A percentile compares a stretch with the other conserved stretches of the same genome.
Evolutionary conservation across 2,888 invertebrate genomes (phyloP).

Genomic region (Epicampocera succincta): DNA sequence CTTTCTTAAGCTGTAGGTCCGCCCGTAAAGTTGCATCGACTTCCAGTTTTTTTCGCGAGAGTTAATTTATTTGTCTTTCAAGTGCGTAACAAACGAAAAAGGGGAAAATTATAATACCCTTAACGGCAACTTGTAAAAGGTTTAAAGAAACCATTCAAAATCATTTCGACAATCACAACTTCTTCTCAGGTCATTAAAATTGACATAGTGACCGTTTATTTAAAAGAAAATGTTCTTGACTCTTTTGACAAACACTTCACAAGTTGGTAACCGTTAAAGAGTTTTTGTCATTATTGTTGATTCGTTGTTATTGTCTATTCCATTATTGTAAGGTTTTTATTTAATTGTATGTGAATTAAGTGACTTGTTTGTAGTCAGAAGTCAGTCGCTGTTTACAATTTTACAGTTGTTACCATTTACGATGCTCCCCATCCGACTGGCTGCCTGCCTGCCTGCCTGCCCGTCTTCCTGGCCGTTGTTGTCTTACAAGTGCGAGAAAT

Average conservation of each 20-base stretch:
- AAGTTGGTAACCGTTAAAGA: conserved; percentile 44
- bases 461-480: conserved; percentile 24
- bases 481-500: conserved; percentile 20
- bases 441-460: not conserved
- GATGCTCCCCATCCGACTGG: conserved; percentile 15
- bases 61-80: no score
- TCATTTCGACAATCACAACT: not conserved
- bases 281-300: conserved; percentile 29
- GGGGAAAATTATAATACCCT: no score
- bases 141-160: no score
- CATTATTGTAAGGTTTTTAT: conserved; percentile 42
- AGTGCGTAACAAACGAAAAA: no score
- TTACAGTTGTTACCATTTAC: conserved; percentile 50
- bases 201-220: conserved; percentile 12
- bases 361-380: conserved; percentile 28
- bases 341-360: conserved; percentile 54
- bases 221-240: conserved; percentile 35
- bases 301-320: conserved; percentile 26
- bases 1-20: no score
- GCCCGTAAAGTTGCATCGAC: no score
- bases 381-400: conserved; percentile 50
- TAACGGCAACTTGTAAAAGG: no score
- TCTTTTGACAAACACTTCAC: conserved; percentile 9
- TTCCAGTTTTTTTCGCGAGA: no score
- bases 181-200: conserved; percentile 23